Percentiles rank a stretch among this genome's conserved stretches.
These are phyloP conservation scores for Platichthys stellatus DNA, from an alignment of 2,113 vertebrate species.

Conservation along the genomic window DNA sequence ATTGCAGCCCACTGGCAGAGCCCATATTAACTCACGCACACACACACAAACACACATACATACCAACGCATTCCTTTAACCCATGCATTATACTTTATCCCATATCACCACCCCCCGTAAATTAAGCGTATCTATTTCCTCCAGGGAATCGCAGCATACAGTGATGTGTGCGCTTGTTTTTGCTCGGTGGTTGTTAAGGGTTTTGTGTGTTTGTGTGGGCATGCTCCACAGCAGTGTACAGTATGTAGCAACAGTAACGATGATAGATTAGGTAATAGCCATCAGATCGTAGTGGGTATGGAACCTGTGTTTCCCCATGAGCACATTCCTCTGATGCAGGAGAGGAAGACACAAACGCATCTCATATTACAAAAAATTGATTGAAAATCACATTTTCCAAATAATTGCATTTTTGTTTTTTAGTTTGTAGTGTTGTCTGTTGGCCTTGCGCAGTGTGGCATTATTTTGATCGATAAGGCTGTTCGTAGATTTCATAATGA, in stretches of 20 bases:
- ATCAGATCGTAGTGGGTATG: conserved; percentile 48
- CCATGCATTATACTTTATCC: conserved; percentile 32
- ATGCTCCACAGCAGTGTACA: conserved; percentile 20
- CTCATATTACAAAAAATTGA: conserved; percentile 43
- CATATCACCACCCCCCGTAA: conserved; percentile 22
- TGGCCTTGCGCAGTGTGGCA: not conserved
- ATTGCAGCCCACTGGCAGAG: conserved; percentile 12
- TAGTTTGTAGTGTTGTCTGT: conserved; percentile 8
- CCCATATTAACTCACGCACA: not conserved
- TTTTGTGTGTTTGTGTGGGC: conserved; percentile 26
- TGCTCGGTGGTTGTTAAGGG: conserved; percentile 2
- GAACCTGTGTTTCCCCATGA: conserved; percentile 34
- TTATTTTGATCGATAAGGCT: conserved; percentile 36
- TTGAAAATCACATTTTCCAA: conserved; percentile 24
- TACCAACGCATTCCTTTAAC: conserved; percentile 7
- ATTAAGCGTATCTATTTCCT: conserved; percentile 25
- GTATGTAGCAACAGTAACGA: conserved; percentile 30
- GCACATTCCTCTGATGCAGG: conserved; percentile 47
- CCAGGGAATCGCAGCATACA: conserved; percentile 26
- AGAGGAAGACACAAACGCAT: conserved; percentile 32
- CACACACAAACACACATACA: conserved; percentile 9
- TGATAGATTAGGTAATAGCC: conserved; percentile 53
- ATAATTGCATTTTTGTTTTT: conserved; percentile 56
- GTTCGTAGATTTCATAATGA: conserved; percentile 5
- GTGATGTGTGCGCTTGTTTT: no score